Evolutionary conservation across 2,113 vertebrate species (phyloP).

Genomic region (rabbit (Oryctolagus cuniculus)): DNA sequence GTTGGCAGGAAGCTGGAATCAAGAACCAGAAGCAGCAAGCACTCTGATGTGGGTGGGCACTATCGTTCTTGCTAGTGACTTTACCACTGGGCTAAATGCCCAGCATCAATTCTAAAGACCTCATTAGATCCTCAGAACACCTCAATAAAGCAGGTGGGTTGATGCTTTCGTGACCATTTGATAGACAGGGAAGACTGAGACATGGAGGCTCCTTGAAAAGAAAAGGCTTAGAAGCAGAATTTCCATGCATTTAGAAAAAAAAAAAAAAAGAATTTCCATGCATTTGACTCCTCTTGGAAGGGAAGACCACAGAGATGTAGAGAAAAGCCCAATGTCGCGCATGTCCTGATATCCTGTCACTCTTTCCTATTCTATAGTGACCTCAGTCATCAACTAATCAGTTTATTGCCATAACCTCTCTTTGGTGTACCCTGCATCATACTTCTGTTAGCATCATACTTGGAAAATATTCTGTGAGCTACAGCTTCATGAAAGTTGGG

Average conservation of each 20-base stretch:
- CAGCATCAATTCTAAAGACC: neutral
- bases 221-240: neutral
- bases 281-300: neutral
- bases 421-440: neutral
- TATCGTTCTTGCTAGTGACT: too few relatives aligned
- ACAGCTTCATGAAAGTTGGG: neutral
- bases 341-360: neutral
- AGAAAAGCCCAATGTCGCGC: rapidly evolving
- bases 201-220: neutral
- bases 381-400: neutral
- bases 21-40: too few relatives aligned
- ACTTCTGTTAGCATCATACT: neutral
- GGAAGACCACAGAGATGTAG: neutral
- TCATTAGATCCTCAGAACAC: neutral
- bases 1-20: too few relatives aligned
- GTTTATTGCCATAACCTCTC: neutral
- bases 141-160: neutral
- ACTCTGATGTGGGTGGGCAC: too few relatives aligned
- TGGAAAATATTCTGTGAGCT: neutral
- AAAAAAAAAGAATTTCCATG: too few relatives aligned
- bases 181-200: neutral
- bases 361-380: neutral
- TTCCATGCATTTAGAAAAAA: too few relatives aligned
- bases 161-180: neutral
- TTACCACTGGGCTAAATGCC: too few relatives aligned